Evolutionary conservation across 2,888 invertebrate species (phyloP), one percentile per base, ranked within the genome.

Genomic region (Sesia bembeciformis): DNA sequence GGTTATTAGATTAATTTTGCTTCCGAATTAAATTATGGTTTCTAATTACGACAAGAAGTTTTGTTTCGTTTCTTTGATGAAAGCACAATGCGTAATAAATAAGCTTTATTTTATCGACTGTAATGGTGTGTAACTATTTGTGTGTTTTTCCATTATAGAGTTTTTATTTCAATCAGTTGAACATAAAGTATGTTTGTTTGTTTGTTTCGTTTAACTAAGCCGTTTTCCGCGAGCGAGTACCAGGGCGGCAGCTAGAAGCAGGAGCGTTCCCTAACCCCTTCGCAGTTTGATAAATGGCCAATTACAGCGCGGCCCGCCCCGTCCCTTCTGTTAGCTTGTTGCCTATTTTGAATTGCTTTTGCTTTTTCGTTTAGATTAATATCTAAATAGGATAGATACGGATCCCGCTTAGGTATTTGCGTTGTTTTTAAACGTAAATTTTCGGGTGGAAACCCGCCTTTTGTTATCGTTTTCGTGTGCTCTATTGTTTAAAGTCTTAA

Each of bases 271-370:
- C 87, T 87, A 87, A 89, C 90, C 90, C 90, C 89, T 90, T 87
- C 87, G 78, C 85, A 76, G 84, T 90, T 90, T 90, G 90, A 90
- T 90, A 90, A 90, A 90, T 90, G 90, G 90, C 90, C 90, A 90
- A 90, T 90, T 90, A 90, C 90, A 80, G 77, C 74, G 81, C 70
- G 67, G 72, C 77, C 81, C 83, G 78, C 78, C 78, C 76, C 83
- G 83, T 82, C 87, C 87, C 87, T 84, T 83, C 85, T 86, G 87
- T 84, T 88, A 87, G 88, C 88, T 89, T 88, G 88, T 89, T 86
- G 88, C 88, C 89, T 87, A 88, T 88, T 89, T 85, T 86, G 89
- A 87, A 89, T 88, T 86, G 88, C 88, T 84, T 84, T 86, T 87
- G 88, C 88, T 89, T 87, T 89, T 89, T 89, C 89, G 88, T 87